A percentile compares a stretch with the other conserved stretches of the same genome.
Evolutionary conservation across 2,797 vertebrate genomes (phyloP).

Genomic region (Petrocephalus sullivani): DNA sequence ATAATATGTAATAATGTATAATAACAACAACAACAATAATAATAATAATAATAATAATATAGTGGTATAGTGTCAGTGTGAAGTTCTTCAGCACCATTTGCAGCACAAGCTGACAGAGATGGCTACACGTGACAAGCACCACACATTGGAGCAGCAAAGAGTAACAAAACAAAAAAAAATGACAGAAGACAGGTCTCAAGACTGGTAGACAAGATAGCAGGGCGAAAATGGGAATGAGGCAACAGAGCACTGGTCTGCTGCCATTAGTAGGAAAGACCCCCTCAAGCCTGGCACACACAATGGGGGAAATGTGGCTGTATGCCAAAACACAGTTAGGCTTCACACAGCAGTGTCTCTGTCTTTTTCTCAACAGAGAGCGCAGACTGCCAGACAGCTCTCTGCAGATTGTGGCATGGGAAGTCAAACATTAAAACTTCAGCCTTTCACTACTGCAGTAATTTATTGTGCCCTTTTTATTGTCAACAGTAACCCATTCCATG

Average conservation of each 20-base stretch:
- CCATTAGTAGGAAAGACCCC: conserved; percentile 34
- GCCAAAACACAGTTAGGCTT: conserved; percentile 59
- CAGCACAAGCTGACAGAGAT: not conserved
- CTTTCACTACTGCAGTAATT: conserved; percentile 26
- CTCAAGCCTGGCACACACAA: not conserved
- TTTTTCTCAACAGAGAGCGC: conserved; percentile 62
- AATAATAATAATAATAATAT: not conserved
- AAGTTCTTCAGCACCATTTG: not conserved
- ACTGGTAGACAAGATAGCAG: conserved; percentile 30
- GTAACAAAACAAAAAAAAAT: not conserved
- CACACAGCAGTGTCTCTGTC: conserved; percentile 58
- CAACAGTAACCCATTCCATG: conserved; percentile 68
- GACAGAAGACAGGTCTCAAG: not conserved
- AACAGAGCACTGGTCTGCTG: conserved; percentile 46
- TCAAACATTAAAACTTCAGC: not conserved
- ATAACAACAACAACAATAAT: not conserved
- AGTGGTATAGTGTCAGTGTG: not conserved
- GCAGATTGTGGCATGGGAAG: conserved; percentile 46
- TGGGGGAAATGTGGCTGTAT: conserved; percentile 47
- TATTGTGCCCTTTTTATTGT: conserved; percentile 59
- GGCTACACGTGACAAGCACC: not conserved
- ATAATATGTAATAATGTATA: not conserved
- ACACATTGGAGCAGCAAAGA: not conserved
- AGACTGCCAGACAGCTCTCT: conserved; percentile 35
- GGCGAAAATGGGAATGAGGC: conserved; percentile 30